A percentile compares a stretch with the other conserved stretches of the same genome.
Evolutionary conservation across 2,113 vertebrate species (phyloP).

Genomic region (Lasiurus cinereus): DNA sequence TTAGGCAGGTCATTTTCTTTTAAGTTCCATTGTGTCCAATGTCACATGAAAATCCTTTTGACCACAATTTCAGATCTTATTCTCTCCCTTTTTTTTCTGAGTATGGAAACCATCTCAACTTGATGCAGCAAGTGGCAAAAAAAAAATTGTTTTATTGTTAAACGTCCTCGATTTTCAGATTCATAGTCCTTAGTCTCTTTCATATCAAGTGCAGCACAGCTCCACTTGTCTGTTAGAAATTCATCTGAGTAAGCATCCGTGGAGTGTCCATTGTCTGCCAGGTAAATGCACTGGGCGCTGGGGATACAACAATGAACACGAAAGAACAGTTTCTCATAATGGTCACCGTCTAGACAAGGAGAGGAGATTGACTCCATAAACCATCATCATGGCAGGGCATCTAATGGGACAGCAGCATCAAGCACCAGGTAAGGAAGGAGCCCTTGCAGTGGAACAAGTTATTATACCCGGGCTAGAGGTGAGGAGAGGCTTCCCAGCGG

Average conservation of each 20-base stretch:
- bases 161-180: neutral
- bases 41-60: neutral
- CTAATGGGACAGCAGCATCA: neutral
- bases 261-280: neutral
- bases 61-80: neutral
- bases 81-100: neutral
- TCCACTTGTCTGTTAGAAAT: neutral
- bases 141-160: neutral
- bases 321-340: neutral
- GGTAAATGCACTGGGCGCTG: neutral
- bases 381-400: fast-evolving
- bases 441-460: neutral
- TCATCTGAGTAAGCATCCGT: neutral
- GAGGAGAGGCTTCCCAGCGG: neutral
- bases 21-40: neutral
- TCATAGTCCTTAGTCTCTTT: neutral
- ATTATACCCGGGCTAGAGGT: neutral
- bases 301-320: neutral
- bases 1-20: neutral
- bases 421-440: neutral
- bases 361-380: neutral
- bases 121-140: neutral
- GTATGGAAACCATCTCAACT: neutral
- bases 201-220: neutral
- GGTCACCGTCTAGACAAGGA: neutral